Evolutionary conservation across 2,888 invertebrate species (phyloP), one percentile per base, ranked within the genome.

Genomic region (Athetis lepigone): DNA sequence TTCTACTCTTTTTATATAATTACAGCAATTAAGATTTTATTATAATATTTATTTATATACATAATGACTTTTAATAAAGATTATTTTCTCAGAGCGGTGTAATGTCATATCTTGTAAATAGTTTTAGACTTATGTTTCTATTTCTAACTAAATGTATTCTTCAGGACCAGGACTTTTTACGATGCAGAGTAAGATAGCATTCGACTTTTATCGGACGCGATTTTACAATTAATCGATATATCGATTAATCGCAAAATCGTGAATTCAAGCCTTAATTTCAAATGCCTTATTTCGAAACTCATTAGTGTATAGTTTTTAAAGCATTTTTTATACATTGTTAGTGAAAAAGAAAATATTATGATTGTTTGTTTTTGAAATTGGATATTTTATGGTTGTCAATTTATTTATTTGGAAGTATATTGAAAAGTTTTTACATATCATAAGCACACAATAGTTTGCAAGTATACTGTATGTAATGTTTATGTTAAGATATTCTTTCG

Each of bases 401-500:
- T n/a, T n/a, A 18, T 47, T 75, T 59, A 51, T 75, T 67, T 64
- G 7, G 21, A 43, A 11, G n/a, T 59, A 52, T 57, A 71, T 63
- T 51, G 27, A 67, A 72, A 60, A 66, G 62, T 73, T 69, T n/a
- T 67, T 63, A 79, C 77, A 79, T 77, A 76, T 79, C 80, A 77
- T 9, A 42, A 60, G 40, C 58, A 63, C 62, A 43, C 23, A 57
- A 72, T 39, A 61, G 39, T 55, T 50, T 42, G 23, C 56, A n/a
- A 27, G n/a, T 16, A 21, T 11, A 37, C 37, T 18, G 29, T 49
- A 27, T 9, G 16, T 37, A 39, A 29, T 23, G 4, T 36, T 37
- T 29, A 37, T 43, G 23, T 46, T 36, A 45, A 36, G 11, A 27
- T 9, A 43, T 58, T 19, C n/a, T 13, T 52, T 9, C n/a, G 8